A percentile compares a stretch with the other conserved stretches of the same genome.
phyloP scores from a whole-genome alignment of 2,797 vertebrate genomes.

The Xerus rutilus region DNA sequence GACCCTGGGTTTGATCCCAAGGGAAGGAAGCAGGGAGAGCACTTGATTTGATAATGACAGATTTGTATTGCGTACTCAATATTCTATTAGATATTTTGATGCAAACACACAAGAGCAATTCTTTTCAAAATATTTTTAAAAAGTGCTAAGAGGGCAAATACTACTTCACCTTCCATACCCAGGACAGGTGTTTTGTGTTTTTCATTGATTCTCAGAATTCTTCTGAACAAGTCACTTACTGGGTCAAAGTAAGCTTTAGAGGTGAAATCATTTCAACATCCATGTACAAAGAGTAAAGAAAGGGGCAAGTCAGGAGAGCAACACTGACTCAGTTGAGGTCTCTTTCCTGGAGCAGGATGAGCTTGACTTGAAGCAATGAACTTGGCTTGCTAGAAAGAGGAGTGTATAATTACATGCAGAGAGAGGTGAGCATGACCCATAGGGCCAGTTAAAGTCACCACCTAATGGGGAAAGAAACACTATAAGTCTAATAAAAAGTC shows the following conservation, averaged over 20 bases:
- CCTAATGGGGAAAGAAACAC: not conserved
- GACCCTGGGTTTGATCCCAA: not conserved
- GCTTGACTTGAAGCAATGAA: not conserved
- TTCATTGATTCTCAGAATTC: not conserved
- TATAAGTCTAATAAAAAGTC: not conserved
- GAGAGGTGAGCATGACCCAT: not conserved
- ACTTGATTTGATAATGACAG: not conserved
- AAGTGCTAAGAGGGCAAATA: not conserved
- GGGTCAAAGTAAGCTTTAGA: not conserved
- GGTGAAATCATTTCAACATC: not conserved
- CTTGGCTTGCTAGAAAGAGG: not conserved
- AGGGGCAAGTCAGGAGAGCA: not conserved
- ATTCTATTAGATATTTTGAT: not conserved
- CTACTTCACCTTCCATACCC: not conserved
- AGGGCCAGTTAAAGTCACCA: not conserved
- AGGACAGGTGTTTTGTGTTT: not conserved
- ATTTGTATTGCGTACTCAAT: not conserved
- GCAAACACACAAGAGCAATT: not conserved
- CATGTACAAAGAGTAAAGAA: not conserved
- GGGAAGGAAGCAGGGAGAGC: not conserved
- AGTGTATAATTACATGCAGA: not conserved
- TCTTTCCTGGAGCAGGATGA: not conserved
- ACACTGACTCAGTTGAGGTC: not conserved
- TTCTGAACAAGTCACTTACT: not conserved
- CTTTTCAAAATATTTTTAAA: not conserved